Base-by-base conservation (phyloP, 2,113 vertebrate genomes). In the Odocoileus virginianus region DNA sequence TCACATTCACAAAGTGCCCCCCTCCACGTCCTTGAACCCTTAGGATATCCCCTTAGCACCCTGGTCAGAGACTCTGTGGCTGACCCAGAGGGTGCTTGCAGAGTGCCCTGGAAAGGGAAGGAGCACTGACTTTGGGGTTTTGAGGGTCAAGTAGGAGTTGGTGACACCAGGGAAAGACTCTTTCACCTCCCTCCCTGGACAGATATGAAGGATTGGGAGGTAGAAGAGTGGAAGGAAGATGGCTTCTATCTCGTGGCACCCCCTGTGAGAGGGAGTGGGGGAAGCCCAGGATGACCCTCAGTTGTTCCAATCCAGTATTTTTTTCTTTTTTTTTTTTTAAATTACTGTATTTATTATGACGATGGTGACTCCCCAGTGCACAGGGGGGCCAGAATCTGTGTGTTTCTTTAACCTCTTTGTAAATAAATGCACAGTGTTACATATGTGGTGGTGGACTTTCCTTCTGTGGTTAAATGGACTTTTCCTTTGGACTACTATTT, bases 321-420 rank as follows among this genome's bases (percentile, higher is more conserved):
- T 94, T 95, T 96, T 76, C 64, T n/a, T 71, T 27, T 16, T 33
- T 16, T 33, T 64, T n/a, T 67, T 27, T 79, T 47, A 87, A 98
- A 71, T 96, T 67, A 95, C 96, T 97, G 97, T 98, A 98, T 98
- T 98, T 98, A 98, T 98, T 98, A 98, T 92, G 97, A 98, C 93
- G 96, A 98, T 85, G 98, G 97, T 97, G 97, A 96, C 97, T 97
- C 98, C 97, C 97, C 93, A 0, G 47, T 95, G 89, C 97, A 91
- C 95, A 96, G 95, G 97, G 97, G 98, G 74, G 96, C 98, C 97
- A 89, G 98, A 97, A 96, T 89, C 94, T 96, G 67, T 98, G 97
- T 98, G 98, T 98, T 98, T 98, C 98, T 98, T 94, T 98, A 97
- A 96, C 89, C 95, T 98, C 98, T 98, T 98, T 98, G 98, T 98